These are phyloP conservation scores for Julus scandinavius DNA, from an alignment of 2,888 invertebrate genomes.

Conservation along the genomic window DNA sequence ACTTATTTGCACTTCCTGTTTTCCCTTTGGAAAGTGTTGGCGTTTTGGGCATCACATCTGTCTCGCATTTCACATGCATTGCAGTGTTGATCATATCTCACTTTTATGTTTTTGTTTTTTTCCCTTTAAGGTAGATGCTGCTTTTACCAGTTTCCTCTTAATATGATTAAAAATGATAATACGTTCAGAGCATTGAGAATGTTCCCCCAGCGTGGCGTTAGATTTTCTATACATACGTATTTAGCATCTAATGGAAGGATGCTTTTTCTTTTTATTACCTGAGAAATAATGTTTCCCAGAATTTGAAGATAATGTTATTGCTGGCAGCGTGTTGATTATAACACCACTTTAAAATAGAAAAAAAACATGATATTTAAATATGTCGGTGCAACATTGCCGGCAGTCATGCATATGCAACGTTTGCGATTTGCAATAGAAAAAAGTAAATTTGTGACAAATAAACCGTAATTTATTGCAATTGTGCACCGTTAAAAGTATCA, in stretches of 20 bases:
- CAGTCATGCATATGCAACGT: no score
- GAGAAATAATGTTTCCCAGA: no score
- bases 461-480: no score
- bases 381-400: no score
- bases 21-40: neutral
- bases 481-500: no score
- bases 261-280: no score
- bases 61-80: neutral
- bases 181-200: neutral
- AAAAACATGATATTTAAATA: neutral
- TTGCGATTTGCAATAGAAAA: no score
- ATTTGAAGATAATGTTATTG: no score
- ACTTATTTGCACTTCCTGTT: neutral
- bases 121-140: neutral
- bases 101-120: neutral
- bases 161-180: neutral
- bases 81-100: neutral
- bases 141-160: neutral
- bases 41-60: neutral
- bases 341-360: conserved; percentile 43
- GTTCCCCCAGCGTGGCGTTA: no score
- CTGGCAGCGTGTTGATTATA: neutral
- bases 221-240: no score
- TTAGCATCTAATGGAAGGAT: neutral
- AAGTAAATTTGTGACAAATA: no score